A percentile compares a stretch with the other conserved stretches of the same genome.
Conservation (phyloP, 2,113 vertebrate species). For the Scopus umbretta region DNA sequence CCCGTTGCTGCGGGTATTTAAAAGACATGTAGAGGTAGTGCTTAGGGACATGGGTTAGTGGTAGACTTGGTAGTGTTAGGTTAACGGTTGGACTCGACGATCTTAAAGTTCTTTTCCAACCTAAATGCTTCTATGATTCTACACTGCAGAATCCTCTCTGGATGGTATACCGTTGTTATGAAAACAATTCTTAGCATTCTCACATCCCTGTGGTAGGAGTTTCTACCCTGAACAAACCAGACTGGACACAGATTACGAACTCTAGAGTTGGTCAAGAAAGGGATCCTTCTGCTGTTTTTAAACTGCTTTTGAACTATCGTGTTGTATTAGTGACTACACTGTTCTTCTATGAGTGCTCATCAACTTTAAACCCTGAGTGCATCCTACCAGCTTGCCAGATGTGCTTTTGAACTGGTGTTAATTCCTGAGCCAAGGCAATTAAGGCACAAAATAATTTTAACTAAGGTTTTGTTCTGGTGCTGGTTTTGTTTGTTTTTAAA, state of each 20-base stretch:
- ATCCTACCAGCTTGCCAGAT: not conserved
- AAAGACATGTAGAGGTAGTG: too few relatives aligned
- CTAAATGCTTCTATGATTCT: too few relatives aligned
- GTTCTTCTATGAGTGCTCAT: not conserved
- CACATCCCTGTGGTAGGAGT: not conserved
- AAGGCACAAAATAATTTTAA: constrained; percentile 15
- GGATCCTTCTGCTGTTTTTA: not conserved
- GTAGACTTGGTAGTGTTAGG: too few relatives aligned
- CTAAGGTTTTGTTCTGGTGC: not conserved
- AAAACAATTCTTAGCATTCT: not conserved
- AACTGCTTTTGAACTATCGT: not conserved
- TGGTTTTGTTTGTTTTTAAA: not conserved
- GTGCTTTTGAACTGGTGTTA: not conserved
- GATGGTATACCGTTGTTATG: not conserved
- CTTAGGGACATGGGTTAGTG: too few relatives aligned
- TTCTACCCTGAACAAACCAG: not conserved
- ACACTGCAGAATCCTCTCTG: not conserved
- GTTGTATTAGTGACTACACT: not conserved
- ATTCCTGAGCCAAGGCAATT: not conserved
- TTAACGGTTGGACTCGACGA: too few relatives aligned
- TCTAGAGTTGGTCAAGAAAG: not conserved
- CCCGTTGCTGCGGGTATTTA: too few relatives aligned
- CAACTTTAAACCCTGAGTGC: not conserved
- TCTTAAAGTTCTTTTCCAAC: too few relatives aligned
- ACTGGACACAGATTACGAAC: not conserved